Percentiles rank a stretch among this genome's conserved stretches.
These are phyloP conservation scores for Drosophila watanabei DNA, from an alignment of 1,140 invertebrate genomes.

Conservation along the genomic window DNA sequence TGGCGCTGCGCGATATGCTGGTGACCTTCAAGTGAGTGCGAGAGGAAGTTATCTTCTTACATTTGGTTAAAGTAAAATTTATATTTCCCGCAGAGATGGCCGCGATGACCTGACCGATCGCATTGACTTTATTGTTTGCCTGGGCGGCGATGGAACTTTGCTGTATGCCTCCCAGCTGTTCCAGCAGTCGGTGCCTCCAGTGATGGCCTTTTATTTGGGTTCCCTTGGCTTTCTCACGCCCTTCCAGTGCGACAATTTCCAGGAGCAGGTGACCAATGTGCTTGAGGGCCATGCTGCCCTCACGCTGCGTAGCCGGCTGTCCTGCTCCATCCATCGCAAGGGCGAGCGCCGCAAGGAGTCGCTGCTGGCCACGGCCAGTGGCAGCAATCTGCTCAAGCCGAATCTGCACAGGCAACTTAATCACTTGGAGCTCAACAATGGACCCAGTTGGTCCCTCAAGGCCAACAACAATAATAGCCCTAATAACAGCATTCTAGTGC, in stretches of 20 bases:
- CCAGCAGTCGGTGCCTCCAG: constrained; percentile 98
- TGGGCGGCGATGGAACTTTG: constrained; percentile 98
- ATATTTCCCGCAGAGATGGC: constrained; percentile 88
- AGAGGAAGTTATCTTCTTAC: no score
- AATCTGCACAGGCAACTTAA: constrained; percentile 40
- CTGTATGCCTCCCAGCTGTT: constrained; percentile 97
- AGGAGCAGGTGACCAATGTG: constrained; percentile 96
- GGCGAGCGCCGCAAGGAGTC: constrained; percentile 78
- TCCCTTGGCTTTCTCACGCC: constrained; percentile 98
- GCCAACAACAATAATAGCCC: constrained; percentile 39
- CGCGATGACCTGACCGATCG: constrained; percentile 96
- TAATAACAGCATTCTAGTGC: constrained; percentile 87
- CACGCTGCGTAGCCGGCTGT: constrained; percentile 94
- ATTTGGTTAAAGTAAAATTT: background rate
- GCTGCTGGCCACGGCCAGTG: constrained; percentile 32
- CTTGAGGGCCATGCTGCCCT: constrained; percentile 96
- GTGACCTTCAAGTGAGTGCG: constrained; percentile 91
- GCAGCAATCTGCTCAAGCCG: constrained; percentile 43
- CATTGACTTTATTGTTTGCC: constrained; percentile 98
- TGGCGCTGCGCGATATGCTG: constrained; percentile 91
- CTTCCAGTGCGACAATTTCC: constrained; percentile 97
- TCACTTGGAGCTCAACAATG: constrained; percentile 39
- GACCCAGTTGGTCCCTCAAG: constrained; percentile 6
- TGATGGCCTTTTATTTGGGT: constrained; percentile 98
- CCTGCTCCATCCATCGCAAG: constrained; percentile 94